Evolutionary conservation across 1,140 invertebrate species (phyloP), one percentile per base, ranked within the genome.

Genomic region (Pogonognathellus flavescens): DNA sequence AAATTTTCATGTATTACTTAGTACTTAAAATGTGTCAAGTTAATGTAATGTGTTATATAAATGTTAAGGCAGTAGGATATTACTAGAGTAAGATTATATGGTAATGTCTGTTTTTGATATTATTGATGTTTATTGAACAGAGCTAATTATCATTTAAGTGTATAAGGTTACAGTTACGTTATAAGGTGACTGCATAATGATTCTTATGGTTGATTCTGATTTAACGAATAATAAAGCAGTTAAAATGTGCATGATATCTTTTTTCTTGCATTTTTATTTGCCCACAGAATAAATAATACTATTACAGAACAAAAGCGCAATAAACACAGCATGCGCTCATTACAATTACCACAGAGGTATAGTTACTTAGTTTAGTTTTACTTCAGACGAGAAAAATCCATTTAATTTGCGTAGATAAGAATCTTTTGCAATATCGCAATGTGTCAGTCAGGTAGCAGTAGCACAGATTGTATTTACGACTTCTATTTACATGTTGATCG

Each of bases 151-250:
- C 16, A 66, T 76, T 76, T 76, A 76, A 76, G 70, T 18, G 41
- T 76, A 31, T 76, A 76, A 76, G n/a, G 31, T 14, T 41, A 60
- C 66, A 70, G 22, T 76, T 76, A 50, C 70, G 31, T 6, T 41
- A 50, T 18, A 76, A 31, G 70, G 49, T 76, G 70, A 31, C 25
- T 76, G 70, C 41, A 76, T 76, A 4, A 50, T 76, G 70, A 49
- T 76, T 76, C 70, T 76, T 76, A 76, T 76, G 70, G 25, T 76
- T 76, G 70, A 76, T 76, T 76, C 70, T 76, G 70, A 76, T 76
- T 76, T 49, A 49, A 76, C 70, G 70, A 76, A 76, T 50, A 76
- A 76, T 76, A 76, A 76, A 62, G 31, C 13, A 49, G 70, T 76
- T 76, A 76, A 72, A 76, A 76, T 50, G 70, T 76, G 70, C 25